A percentile compares a stretch with the other conserved stretches of the same genome.
Evolutionary conservation across 2,113 vertebrate species (phyloP).

Genomic region (Mus pahari): DNA sequence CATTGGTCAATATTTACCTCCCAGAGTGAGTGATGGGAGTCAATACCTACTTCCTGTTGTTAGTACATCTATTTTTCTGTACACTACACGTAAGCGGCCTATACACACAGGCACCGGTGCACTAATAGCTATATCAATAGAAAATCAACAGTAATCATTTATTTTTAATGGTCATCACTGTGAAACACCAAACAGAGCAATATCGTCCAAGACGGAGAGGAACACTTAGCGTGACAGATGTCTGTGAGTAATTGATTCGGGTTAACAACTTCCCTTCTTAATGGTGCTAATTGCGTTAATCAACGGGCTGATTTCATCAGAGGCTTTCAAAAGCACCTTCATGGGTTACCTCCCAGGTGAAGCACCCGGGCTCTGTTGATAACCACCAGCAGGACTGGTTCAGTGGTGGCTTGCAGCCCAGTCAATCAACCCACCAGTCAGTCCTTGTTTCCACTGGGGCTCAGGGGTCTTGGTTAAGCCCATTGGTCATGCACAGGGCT

Average conservation of each 20-base stretch:
- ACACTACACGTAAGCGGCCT: conserved; percentile 74
- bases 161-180: conserved; percentile 82
- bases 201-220: conserved; percentile 65
- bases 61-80: conserved; percentile 69
- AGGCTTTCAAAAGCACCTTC: conserved; percentile 72
- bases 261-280: conserved; percentile 83
- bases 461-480: not conserved
- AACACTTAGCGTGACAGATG: conserved; percentile 77
- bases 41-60: conserved; percentile 77
- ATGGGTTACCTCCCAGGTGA: conserved; percentile 62
- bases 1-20: conserved; percentile 79
- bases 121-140: conserved; percentile 81
- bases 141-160: conserved; percentile 82
- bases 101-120: conserved; percentile 35
- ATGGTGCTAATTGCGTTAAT: conserved; percentile 84
- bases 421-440: not conserved
- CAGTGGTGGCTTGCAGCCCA: not conserved
- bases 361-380: conserved; percentile 7
- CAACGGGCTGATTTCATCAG: conserved; percentile 80
- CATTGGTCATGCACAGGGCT: no score
- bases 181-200: conserved; percentile 74
- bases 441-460: fast-evolving
- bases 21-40: conserved; percentile 66
- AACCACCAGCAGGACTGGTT: conserved; percentile 37
- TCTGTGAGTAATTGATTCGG: conserved; percentile 77